Conservation (phyloP, 2,888 invertebrate species). For the Gymnocheta viridis region DNA sequence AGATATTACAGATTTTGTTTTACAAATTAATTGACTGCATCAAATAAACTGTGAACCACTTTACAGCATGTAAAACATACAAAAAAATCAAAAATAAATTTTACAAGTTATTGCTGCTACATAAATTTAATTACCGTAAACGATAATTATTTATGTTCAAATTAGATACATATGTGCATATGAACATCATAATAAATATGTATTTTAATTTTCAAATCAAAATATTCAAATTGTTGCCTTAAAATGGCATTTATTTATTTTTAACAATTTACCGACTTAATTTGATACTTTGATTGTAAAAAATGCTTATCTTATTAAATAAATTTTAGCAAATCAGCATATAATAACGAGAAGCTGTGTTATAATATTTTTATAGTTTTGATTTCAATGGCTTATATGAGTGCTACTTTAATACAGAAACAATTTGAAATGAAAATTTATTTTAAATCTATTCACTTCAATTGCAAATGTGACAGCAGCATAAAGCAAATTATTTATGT, state of each 20-base stretch:
- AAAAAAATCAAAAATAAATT: not conserved
- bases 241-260: conserved; percentile 6
- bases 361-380: not conserved
- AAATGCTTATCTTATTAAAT: conserved; percentile 7
- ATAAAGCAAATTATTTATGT: conserved; percentile 10
- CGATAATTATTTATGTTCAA: not conserved
- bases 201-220: not conserved
- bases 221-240: not conserved
- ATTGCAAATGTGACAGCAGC: conserved; percentile 13
- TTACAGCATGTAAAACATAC: not conserved
- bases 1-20: too few relatives aligned
- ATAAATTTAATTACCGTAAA: not conserved
- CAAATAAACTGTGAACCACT: too few relatives aligned
- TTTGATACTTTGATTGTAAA: not conserved
- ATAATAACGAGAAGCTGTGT: not conserved
- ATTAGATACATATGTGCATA: not conserved
- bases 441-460: not conserved
- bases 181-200: not conserved
- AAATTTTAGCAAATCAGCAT: not conserved
- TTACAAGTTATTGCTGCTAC: not conserved
- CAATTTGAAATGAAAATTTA: conserved; percentile 4
- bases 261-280: conserved; percentile 10
- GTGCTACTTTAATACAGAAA: not conserved
- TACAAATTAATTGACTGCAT: too few relatives aligned
- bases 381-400: not conserved